Conservation (phyloP, 1,140 invertebrate genomes). For the Mycetomoellerius zeteki region DNA sequence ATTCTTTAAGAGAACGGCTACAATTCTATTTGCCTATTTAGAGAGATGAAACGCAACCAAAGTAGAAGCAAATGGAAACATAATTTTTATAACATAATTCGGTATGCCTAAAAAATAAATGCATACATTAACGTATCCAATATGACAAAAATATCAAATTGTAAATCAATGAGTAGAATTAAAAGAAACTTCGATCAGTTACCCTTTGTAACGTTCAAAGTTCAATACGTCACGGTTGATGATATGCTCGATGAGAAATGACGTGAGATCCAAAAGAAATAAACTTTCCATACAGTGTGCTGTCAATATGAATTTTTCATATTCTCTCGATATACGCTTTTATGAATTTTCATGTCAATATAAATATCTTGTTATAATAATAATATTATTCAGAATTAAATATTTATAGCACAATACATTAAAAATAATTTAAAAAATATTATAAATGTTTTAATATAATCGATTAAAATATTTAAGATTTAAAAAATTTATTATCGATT, state of each 20-base stretch:
- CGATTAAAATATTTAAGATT: not conserved
- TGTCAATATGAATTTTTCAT: constrained; percentile 18
- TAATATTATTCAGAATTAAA: not conserved
- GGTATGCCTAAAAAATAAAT: not conserved
- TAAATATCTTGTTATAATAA: not conserved
- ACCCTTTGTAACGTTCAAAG: constrained; percentile 2
- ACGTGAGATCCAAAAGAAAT: not conserved
- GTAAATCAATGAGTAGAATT: not conserved
- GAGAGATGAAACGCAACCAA: too few species aligned
- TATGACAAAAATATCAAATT: not conserved
- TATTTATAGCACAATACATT: not conserved
- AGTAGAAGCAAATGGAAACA: too few species aligned
- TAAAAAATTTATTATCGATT: not conserved
- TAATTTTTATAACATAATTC: not conserved
- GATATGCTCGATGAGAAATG: not conserved
- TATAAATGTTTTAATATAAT: not conserved
- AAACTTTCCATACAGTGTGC: not conserved
- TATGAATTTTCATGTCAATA: constrained; percentile 19
- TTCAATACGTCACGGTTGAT: constrained; percentile 10
- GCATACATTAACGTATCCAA: not conserved
- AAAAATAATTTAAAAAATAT: not conserved
- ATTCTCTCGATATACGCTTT: not conserved
- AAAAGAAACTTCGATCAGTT: constrained; percentile 20
- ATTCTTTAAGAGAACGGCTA: too few species aligned
- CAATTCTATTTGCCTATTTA: too few species aligned